Evolutionary conservation across 2,113 vertebrate species (phyloP).

Genomic region (Cyphomyrus discorhynchus): DNA sequence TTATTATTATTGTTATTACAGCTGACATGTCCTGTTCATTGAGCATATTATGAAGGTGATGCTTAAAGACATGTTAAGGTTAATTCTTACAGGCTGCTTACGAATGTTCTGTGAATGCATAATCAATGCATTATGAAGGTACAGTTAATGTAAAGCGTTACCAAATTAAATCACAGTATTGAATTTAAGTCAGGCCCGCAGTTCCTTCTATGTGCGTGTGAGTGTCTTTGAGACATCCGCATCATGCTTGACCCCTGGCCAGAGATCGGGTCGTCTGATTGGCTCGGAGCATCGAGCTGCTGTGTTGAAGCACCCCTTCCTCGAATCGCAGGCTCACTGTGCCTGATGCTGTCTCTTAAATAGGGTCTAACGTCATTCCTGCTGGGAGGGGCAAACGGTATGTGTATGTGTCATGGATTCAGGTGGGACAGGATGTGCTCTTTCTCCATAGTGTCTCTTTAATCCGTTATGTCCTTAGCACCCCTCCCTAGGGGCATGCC

Average conservation of each 20-base stretch:
- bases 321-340: neutral
- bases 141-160: neutral
- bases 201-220: neutral
- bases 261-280: neutral
- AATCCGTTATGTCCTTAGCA: slow-evolving; percentile 57
- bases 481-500: slow-evolving; percentile 41
- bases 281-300: neutral
- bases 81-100: neutral
- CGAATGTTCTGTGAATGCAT: neutral
- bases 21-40: neutral
- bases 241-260: neutral
- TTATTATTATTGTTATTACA: neutral
- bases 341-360: neutral
- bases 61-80: neutral
- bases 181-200: neutral
- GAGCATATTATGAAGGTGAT: neutral
- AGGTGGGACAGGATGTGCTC: neutral
- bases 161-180: neutral
- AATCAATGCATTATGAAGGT: neutral
- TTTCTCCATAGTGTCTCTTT: slow-evolving; percentile 36
- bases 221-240: neutral
- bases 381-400: slow-evolving; percentile 2
- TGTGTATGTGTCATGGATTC: slow-evolving; percentile 26
- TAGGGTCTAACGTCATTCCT: neutral
- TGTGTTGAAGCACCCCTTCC: neutral